Base-by-base conservation (phyloP, 2,888 invertebrate species). In the Micoletzkya japonica region DNA sequence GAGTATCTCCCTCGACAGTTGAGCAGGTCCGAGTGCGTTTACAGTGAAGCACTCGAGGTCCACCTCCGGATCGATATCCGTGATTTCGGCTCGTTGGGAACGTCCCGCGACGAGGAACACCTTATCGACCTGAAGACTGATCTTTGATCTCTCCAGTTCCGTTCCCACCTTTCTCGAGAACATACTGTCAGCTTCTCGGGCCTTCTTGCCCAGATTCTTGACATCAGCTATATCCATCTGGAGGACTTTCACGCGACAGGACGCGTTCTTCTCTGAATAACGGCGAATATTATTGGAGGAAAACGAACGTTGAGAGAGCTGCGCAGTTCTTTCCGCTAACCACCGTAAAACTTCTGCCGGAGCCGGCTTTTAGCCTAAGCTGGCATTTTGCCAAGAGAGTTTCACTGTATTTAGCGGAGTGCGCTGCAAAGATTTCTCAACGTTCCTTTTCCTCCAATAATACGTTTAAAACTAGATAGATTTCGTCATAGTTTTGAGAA, bases 11-110 rank as follows among this genome's bases (percentile, higher is more conserved):
- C 92, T 89, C 4, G 91, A 90, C 68, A 93, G 87, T 75, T 91
- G 90, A 0, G 93, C 85, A 6, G 90, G 88, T 0, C 91, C 89
- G 76, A 93, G 91, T 0, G 92, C 91, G 86, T 93, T 92, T 69
- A 93, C 85, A 39, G 92, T 90, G 82, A 93, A 91, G 80, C 92
- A 87, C 72, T 91, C 89, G 58, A 88, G 88, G 85, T 93, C 93
- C 0, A 93, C 92, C 54, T 88, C 86, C 1, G 91, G 74, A 1
- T 91, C 90, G 58, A 91, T 91, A 1, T 58, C 58, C 28, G 68
- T 58, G 57, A 57, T 58, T 44, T 68, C 68, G 17, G 68, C 57
- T 20, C 68, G 57, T 58, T 68, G 68, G 24, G 57, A 58, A 24
- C 58, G 28, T 44, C 68, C 68, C 1, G 68, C 58, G 30, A 58